phyloP scores from a whole-genome alignment of 1,140 invertebrate species.

The Limonius californicus region DNA sequence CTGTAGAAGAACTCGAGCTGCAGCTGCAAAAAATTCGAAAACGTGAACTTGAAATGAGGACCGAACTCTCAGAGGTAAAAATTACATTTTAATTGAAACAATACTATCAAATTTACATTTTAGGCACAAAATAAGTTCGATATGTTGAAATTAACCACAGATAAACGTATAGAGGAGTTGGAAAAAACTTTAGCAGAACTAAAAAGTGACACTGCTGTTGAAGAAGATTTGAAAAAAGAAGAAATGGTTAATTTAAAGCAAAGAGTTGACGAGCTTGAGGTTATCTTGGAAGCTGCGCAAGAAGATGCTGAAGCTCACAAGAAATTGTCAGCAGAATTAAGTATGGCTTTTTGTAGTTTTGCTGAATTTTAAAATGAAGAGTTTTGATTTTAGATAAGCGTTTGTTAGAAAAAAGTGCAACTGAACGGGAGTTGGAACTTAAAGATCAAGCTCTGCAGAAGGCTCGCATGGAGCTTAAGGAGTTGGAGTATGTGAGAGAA shows the following conservation, averaged over 20 bases:
- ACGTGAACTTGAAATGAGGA: constrained; percentile 55
- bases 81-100: no score
- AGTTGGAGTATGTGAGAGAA: constrained; percentile 59
- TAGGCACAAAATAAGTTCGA: constrained; percentile 45
- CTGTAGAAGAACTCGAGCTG: constrained; percentile 55
- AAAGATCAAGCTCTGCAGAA: constrained; percentile 46
- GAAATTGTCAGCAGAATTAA: constrained; percentile 42
- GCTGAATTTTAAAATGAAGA: background rate
- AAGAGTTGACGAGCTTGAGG: constrained; percentile 37
- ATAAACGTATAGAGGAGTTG: constrained; percentile 50
- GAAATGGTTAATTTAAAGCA: constrained; percentile 32
- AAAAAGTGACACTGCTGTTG: constrained; percentile 50
- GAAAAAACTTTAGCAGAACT: constrained; percentile 53
- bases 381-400: constrained; percentile 35
- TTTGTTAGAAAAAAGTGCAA: constrained; percentile 45
- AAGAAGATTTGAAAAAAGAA: constrained; percentile 47
- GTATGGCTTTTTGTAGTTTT: constrained; percentile 35
- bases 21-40: constrained; percentile 53
- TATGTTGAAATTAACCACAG: constrained; percentile 49
- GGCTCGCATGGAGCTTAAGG: constrained; percentile 54
- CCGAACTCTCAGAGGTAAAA: constrained; percentile 50
- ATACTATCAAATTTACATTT: no score
- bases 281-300: constrained; percentile 36
- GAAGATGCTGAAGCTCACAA: constrained; percentile 43
- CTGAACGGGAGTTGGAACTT: constrained; percentile 49